phyloP scores from a whole-genome alignment of 2,113 vertebrate species.

The Erythrocebus patas region DNA sequence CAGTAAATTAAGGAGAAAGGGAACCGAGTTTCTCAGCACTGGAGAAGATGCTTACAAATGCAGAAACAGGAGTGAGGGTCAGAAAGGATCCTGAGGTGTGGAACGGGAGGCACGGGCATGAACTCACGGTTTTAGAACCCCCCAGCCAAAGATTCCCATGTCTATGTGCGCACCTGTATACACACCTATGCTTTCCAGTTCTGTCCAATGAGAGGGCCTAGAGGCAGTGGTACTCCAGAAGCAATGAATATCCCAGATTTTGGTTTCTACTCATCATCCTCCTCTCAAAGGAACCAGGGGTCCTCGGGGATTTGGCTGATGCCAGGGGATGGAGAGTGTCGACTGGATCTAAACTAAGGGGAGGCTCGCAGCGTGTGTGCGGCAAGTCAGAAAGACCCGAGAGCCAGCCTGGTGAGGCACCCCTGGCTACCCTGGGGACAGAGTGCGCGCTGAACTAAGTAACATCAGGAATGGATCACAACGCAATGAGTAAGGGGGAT shows the following conservation, averaged over 20 bases:
- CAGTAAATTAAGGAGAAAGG: background rate
- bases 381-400: background rate
- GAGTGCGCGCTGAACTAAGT: background rate
- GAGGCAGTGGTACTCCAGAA: background rate
- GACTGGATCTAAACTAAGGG: background rate
- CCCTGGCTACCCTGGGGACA: background rate
- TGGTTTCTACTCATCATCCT: background rate
- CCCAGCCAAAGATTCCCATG: too few relatives aligned
- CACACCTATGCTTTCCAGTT: background rate
- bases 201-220: background rate
- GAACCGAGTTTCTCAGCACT: background rate
- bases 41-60: too few relatives aligned
- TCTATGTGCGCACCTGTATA: fast-evolving
- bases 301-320: background rate
- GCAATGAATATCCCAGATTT: background rate
- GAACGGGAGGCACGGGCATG: background rate
- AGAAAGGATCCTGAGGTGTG: background rate
- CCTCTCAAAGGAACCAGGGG: background rate
- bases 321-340: background rate
- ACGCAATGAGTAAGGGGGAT: too few relatives aligned
- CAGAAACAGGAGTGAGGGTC: too few relatives aligned
- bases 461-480: background rate
- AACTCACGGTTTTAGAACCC: background rate
- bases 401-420: background rate
- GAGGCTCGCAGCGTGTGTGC: background rate